Evolutionary conservation across 2,113 vertebrate species (phyloP).

Genomic region (Etheostoma spectabile): DNA sequence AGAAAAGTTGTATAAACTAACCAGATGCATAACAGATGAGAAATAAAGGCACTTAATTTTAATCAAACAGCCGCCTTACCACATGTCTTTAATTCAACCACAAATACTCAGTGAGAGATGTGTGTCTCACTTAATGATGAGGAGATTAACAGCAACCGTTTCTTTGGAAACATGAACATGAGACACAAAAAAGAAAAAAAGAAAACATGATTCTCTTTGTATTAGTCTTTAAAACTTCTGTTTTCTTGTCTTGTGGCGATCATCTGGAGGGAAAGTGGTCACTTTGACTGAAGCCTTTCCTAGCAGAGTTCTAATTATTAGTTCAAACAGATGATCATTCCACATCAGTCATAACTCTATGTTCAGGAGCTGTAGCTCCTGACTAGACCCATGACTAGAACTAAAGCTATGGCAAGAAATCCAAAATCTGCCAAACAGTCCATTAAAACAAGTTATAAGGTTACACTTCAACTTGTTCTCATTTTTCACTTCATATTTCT

Average conservation of each 20-base stretch:
- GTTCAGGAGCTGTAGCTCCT: background rate
- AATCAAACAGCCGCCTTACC: background rate
- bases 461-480: background rate
- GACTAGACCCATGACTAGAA: background rate
- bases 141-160: conserved; percentile 1
- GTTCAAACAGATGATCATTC: conserved; percentile 39
- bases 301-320: conserved; percentile 22
- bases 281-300: conserved; percentile 3
- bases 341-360: conserved; percentile 7
- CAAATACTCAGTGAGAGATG: background rate
- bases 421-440: background rate
- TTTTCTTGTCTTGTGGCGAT: conserved; percentile 3
- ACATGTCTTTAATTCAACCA: background rate
- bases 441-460: too few species aligned
- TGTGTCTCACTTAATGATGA: background rate
- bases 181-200: background rate
- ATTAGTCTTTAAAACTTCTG: background rate
- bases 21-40: background rate
- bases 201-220: background rate
- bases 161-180: background rate
- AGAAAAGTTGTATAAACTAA: background rate
- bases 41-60: background rate
- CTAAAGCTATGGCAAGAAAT: background rate
- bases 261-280: conserved; percentile 10
- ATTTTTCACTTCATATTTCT: background rate